A percentile compares a stretch with the other conserved stretches of the same genome.
phyloP scores from a whole-genome alignment of 2,888 invertebrate species.

The Kuschelorhynchus macadamiae region DNA sequence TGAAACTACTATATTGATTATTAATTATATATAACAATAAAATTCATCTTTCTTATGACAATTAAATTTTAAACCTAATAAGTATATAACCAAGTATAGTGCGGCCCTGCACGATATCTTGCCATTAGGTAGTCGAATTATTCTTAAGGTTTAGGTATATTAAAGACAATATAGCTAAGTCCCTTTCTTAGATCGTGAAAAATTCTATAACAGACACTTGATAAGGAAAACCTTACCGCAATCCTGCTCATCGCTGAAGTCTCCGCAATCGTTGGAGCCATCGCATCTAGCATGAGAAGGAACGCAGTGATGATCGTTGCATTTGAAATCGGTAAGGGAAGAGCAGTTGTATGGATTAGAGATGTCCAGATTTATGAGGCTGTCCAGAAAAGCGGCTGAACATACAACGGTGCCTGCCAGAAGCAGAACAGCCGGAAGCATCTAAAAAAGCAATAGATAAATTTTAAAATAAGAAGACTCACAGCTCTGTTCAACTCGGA shows the following conservation, averaged over 20 bases:
- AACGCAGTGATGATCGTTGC: constrained; percentile 57
- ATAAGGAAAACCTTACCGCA: too few relatives aligned
- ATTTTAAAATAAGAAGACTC: not conserved
- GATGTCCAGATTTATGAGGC: not conserved
- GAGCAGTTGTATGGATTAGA: constrained; percentile 51
- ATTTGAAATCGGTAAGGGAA: constrained; percentile 53
- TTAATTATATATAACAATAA: too few relatives aligned
- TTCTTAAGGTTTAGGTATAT: too few relatives aligned
- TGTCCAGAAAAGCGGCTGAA: constrained; percentile 51
- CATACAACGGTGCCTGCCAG: constrained; percentile 50
- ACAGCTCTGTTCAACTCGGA: not conserved
- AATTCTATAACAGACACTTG: too few relatives aligned
- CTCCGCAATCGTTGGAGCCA: constrained; percentile 57
- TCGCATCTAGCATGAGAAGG: constrained; percentile 55
- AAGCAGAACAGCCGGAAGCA: constrained; percentile 46
- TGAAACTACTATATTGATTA: too few relatives aligned
- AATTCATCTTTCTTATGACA: too few relatives aligned
- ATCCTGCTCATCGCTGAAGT: constrained; percentile 60
- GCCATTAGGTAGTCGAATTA: too few relatives aligned
- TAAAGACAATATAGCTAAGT: too few relatives aligned
- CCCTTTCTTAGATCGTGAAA: too few relatives aligned
- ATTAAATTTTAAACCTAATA: too few relatives aligned
- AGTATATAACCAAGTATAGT: too few relatives aligned
- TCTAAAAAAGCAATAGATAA: constrained; percentile 30
- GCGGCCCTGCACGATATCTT: too few relatives aligned